Conservation (phyloP, 2,888 invertebrate species). For the Eristalis intricaria region DNA sequence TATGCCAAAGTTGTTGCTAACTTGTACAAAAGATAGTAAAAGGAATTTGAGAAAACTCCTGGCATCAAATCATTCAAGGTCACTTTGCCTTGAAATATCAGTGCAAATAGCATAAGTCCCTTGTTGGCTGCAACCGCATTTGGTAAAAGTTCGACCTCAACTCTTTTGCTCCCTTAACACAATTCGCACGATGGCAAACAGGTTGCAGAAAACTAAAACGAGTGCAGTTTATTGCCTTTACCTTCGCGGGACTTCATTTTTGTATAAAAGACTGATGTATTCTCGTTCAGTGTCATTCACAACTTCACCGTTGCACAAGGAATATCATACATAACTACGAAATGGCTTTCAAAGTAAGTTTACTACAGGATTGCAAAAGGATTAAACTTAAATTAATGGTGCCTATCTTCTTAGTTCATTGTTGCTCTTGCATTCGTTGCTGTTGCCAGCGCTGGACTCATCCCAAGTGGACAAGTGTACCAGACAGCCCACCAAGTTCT, state of each 20-base stretch:
- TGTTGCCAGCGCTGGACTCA: constrained; percentile 14
- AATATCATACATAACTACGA: constrained; percentile 47
- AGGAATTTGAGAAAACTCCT: neutral
- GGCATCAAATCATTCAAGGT: neutral
- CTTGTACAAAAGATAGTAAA: neutral
- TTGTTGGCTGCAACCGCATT: neutral
- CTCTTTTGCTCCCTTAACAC: neutral
- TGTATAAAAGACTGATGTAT: neutral
- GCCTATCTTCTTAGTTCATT: constrained; percentile 61
- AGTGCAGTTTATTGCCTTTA: neutral
- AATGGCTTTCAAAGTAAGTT: constrained; percentile 76
- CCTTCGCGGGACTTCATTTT: neutral
- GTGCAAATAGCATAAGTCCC: neutral
- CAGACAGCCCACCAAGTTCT: constrained; percentile 10
- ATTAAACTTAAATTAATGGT: neutral
- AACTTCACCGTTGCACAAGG: constrained; percentile 28
- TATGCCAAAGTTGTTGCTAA: no score
- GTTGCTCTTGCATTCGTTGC: constrained; percentile 34
- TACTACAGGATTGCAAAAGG: neutral
- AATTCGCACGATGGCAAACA: neutral
- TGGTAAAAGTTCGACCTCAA: neutral
- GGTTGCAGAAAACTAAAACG: neutral
- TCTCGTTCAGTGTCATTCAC: neutral
- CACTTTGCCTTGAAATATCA: no score
- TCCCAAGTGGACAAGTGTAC: neutral